Evolutionary conservation across 2,888 invertebrate species (phyloP).

Genomic region (Drosophila koepferae): DNA sequence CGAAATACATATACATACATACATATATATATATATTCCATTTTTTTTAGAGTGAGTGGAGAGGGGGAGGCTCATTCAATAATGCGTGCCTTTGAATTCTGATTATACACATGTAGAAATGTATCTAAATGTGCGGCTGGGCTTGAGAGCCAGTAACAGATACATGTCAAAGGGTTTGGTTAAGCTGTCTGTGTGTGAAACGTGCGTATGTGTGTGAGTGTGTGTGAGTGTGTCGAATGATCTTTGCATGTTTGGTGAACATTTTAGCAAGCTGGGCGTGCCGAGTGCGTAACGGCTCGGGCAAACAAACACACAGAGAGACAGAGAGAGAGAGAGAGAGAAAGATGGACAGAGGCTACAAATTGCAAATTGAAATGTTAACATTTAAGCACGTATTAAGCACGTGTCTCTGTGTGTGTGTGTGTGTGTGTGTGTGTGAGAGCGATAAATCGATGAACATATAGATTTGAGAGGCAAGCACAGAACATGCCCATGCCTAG

Average conservation of each 20-base stretch:
- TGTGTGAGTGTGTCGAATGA: conserved; percentile 52
- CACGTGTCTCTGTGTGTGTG: conserved; percentile 45
- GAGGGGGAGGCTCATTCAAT: conserved; percentile 58
- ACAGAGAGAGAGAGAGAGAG: conserved; percentile 1
- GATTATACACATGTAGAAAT: conserved; percentile 62
- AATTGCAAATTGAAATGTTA: conserved; percentile 81
- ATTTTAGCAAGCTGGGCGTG: conserved; percentile 77
- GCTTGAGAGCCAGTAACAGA: conserved; percentile 17
- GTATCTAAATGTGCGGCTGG: conserved; percentile 32
- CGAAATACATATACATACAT: conserved; percentile 2
- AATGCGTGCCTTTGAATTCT: conserved; percentile 80
- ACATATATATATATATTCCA: conserved; percentile 4
- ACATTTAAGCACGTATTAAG: conserved; percentile 81
- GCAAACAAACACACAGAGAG: conserved; percentile 21
- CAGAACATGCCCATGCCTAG: conserved; percentile 26
- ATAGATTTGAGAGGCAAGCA: conserved; percentile 47
- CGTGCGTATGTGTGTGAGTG: conserved; percentile 6
- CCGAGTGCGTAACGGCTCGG: conserved; percentile 65
- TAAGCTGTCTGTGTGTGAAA: conserved; percentile 11
- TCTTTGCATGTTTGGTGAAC: conserved; percentile 78
- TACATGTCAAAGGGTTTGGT: conserved; percentile 76
- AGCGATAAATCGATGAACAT: conserved; percentile 70
- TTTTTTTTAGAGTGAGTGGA: conserved; percentile 6
- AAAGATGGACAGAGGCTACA: conserved; percentile 23
- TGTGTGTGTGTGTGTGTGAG: conserved; percentile 25